Percentiles rank a stretch among this genome's conserved stretches.
Evolutionary conservation across 2,888 invertebrate species (phyloP).

Genomic region (Stegophylla sp.): DNA sequence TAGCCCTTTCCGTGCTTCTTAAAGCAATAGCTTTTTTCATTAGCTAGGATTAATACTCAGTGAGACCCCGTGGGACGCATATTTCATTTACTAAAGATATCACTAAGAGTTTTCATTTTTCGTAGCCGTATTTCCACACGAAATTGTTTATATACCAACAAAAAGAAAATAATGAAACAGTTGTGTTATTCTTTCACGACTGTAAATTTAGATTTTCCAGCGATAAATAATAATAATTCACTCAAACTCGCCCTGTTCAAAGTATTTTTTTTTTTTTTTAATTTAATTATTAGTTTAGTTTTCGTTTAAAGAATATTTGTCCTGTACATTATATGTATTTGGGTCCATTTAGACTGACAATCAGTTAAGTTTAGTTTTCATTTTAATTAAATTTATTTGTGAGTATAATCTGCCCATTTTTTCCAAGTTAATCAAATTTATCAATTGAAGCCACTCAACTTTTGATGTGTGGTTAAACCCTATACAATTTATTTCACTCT

Average conservation of each 20-base stretch:
- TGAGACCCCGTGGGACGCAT: constrained; percentile 32
- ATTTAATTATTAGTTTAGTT: too few relatives aligned
- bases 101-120: constrained; percentile 39
- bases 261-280: too few relatives aligned
- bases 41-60: constrained; percentile 44
- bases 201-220: constrained; percentile 32
- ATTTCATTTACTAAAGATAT: constrained; percentile 51
- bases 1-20: neutral
- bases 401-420: too few relatives aligned
- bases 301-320: too few relatives aligned
- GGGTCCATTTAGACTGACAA: too few relatives aligned
- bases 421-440: too few relatives aligned
- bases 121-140: constrained; percentile 6
- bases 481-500: too few relatives aligned
- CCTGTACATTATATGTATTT: too few relatives aligned
- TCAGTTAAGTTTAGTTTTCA: too few relatives aligned
- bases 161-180: neutral
- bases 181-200: neutral
- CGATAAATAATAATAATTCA: constrained; percentile 6
- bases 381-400: too few relatives aligned
- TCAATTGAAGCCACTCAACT: too few relatives aligned
- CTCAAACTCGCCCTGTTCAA: neutral
- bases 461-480: too few relatives aligned
- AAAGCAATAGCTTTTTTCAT: constrained; percentile 58
- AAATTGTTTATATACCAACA: constrained; percentile 15